phyloP scores from a whole-genome alignment of 2,797 vertebrate species.

The Myotis daubentonii region DNA sequence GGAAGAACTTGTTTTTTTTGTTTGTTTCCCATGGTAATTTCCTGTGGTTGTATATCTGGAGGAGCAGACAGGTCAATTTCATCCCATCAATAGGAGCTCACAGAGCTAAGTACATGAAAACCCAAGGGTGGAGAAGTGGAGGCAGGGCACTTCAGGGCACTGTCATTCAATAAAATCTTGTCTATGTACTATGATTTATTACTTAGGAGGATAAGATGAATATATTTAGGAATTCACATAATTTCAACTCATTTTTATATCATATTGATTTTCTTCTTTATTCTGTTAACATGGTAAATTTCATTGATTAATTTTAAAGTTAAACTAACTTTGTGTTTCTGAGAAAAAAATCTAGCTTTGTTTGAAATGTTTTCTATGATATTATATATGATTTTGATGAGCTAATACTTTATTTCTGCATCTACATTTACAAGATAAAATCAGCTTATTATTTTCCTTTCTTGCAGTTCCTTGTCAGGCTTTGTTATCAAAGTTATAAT shows the following conservation, averaged over 20 bases:
- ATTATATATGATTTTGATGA: background rate
- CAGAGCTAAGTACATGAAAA: conserved; percentile 13
- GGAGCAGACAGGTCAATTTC: background rate
- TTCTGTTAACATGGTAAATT: conserved; percentile 4
- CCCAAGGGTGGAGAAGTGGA: background rate
- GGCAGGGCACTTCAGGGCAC: background rate
- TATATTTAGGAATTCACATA: background rate
- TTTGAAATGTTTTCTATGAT: background rate
- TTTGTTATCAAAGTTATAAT: background rate
- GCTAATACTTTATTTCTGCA: background rate
- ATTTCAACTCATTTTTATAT: background rate
- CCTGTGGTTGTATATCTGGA: background rate
- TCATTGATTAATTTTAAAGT: background rate
- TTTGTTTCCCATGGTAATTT: background rate
- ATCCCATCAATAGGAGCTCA: conserved; percentile 24
- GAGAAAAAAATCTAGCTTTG: background rate
- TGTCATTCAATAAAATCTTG: conserved; percentile 5
- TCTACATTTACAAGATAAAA: background rate
- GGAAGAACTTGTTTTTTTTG: conserved; percentile 23
- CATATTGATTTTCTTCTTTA: background rate
- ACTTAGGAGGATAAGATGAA: background rate
- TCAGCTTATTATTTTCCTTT: background rate
- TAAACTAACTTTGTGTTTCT: background rate
- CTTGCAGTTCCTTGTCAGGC: background rate
- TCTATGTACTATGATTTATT: background rate